phyloP scores from a whole-genome alignment of 2,113 vertebrate species.

The Hassar affinis region DNA sequence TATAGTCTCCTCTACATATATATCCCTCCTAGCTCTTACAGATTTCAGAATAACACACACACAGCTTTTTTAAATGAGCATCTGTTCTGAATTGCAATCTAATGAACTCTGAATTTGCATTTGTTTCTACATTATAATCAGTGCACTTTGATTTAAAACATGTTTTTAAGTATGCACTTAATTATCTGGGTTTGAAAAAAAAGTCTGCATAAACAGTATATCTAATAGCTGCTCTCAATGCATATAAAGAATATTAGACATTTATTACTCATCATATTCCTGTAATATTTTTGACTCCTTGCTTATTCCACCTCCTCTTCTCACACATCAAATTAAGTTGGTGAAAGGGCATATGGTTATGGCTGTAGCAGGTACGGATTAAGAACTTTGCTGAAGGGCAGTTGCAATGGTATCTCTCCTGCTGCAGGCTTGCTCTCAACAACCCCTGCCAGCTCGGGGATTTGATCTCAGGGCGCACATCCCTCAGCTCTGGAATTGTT shows the following conservation, averaged over 20 bases:
- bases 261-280: neutral
- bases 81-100: too few species aligned
- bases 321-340: neutral
- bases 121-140: too few species aligned
- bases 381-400: slow-evolving; percentile 24
- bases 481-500: neutral
- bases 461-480: slow-evolving; percentile 13
- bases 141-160: too few species aligned
- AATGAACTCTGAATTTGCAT: too few species aligned
- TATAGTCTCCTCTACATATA: too few species aligned
- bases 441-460: slow-evolving; percentile 9
- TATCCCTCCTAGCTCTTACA: too few species aligned
- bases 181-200: neutral
- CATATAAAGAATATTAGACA: neutral
- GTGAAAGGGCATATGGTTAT: neutral
- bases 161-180: too few species aligned
- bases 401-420: neutral
- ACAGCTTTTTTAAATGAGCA: too few species aligned
- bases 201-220: neutral
- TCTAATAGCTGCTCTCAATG: neutral
- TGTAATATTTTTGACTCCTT: neutral
- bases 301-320: neutral
- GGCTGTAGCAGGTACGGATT: slow-evolving; percentile 4
- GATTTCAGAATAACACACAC: too few species aligned
- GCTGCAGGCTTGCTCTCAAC: slow-evolving; percentile 7